Conservation (phyloP, 2,113 vertebrate species). For the Stercorarius parasiticus region DNA sequence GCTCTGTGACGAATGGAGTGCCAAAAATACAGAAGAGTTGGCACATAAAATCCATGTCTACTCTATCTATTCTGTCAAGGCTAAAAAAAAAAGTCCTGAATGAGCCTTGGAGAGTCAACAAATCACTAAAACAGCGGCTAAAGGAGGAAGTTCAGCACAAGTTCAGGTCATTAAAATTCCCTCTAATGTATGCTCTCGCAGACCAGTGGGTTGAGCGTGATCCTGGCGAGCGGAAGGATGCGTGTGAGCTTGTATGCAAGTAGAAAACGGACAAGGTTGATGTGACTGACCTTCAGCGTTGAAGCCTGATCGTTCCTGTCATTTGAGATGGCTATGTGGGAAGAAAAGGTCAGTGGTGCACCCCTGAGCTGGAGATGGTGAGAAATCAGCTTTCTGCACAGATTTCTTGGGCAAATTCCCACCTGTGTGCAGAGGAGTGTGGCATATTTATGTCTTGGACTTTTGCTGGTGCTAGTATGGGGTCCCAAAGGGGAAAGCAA, state of each 20-base stretch:
- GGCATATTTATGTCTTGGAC: neutral
- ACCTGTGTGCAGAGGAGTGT: neutral
- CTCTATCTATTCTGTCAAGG: constrained; percentile 48
- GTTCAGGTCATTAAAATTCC: constrained; percentile 69
- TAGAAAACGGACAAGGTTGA: constrained; percentile 27
- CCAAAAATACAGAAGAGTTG: constrained; percentile 55
- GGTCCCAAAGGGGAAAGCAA: neutral
- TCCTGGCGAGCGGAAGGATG: neutral
- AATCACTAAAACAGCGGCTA: constrained; percentile 58
- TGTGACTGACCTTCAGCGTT: constrained; percentile 30
- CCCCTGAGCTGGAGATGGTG: neutral
- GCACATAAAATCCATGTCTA: constrained; percentile 49
- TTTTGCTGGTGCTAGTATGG: neutral
- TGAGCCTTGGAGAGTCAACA: constrained; percentile 63
- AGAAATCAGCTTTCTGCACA: neutral
- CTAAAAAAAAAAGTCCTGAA: constrained; percentile 22
- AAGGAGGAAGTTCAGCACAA: constrained; percentile 51
- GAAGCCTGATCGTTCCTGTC: neutral
- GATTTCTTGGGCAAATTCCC: neutral
- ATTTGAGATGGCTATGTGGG: neutral
- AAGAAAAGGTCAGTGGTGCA: constrained; percentile 28
- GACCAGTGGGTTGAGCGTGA: neutral
- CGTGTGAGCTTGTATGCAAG: neutral
- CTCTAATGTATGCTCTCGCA: constrained; percentile 9
- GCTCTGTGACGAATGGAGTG: constrained; percentile 22